Evolutionary conservation across 2,888 invertebrate genomes (phyloP).

Genomic region (Drosophila limbata): DNA sequence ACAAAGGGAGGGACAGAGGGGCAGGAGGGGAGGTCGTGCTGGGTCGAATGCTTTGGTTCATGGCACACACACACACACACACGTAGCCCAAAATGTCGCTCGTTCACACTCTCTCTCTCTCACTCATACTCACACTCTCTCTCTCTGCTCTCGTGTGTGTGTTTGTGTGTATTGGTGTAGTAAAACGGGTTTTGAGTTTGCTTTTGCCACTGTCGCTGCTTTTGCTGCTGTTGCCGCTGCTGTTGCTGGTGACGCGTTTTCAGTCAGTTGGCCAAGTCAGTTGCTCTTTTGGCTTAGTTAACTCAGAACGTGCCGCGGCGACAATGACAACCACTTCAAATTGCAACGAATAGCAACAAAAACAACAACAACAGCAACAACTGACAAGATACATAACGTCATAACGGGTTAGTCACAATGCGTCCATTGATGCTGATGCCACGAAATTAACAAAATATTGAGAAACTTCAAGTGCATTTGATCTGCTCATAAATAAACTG

Average conservation of each 20-base stretch:
- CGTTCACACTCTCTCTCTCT: slow-evolving; percentile 3
- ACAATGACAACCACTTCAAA: slow-evolving; percentile 56
- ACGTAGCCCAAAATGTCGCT: slow-evolving; percentile 14
- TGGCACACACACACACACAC: slow-evolving; percentile 39
- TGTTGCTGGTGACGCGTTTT: slow-evolving; percentile 63
- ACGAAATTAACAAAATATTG: neutral
- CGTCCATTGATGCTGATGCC: slow-evolving; percentile 9
- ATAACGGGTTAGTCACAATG: slow-evolving; percentile 69
- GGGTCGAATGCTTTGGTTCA: slow-evolving; percentile 76
- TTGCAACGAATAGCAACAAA: slow-evolving; percentile 53
- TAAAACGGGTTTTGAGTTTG: slow-evolving; percentile 78
- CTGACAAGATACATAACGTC: slow-evolving; percentile 26
- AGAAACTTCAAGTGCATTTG: neutral
- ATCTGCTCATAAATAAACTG: neutral
- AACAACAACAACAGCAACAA: slow-evolving; percentile 33
- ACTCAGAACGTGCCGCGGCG: slow-evolving; percentile 76
- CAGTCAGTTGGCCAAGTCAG: slow-evolving; percentile 80
- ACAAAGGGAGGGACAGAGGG: slow-evolving; percentile 9
- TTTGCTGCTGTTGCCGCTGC: slow-evolving; percentile 31
- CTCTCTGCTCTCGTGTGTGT: slow-evolving; percentile 6
- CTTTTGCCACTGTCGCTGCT: slow-evolving; percentile 52
- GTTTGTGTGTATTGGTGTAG: slow-evolving; percentile 53
- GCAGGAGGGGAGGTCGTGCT: slow-evolving; percentile 27
- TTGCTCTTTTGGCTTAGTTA: slow-evolving; percentile 80
- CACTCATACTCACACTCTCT: slow-evolving; percentile 12